Base-by-base conservation (phyloP, 1,140 invertebrate genomes). In the Ceratina japonica region DNA sequence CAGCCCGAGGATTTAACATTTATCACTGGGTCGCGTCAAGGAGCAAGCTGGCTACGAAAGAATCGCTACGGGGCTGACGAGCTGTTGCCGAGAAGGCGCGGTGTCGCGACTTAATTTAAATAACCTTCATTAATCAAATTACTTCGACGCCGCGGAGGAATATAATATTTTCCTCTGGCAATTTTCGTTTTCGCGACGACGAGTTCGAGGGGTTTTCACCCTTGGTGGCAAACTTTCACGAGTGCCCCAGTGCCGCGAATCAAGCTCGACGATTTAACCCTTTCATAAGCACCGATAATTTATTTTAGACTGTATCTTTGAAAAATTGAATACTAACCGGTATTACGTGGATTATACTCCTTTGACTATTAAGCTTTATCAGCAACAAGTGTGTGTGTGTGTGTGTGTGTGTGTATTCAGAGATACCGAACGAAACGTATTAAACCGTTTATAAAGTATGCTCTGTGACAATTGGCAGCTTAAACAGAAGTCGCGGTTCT, bases 71-170 rank as follows among this genome's bases (percentile, higher is more conserved):
- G 37, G 52, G 63, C 49, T 71, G n/a, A 44, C 56, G 65, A 56
- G 65, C 63, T 76, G 75, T 76, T 83, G 63, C 44, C 54, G 31
- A 66, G 61, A 56, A 80, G 71, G 72, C 64, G 65, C 82, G 44
- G 54, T 66, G 51, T 31, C 51, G 59, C 49, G 71, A 69, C 73
- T 85, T 82, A 66, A 86, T 86, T 86, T 79, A 61, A 86, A 78
- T 86, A 83, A 86, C 71, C 72, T 86, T 86, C 81, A 71, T 86
- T 86, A 86, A 86, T 86, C 85, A 81, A 85, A 83, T 83, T 83
- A 81, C 71, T 73, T 71, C 81, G 51, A 24, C 69, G 66, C 22
- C 56, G 44, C 68, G 72, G 22, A 44, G 54, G 65, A 56, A 69
- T 83, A 78, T 64, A 78, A 78, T 74, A 82, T 83, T 86, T 86